Conservation (phyloP, 2,797 vertebrate genomes). For the Esox lucius region DNA sequence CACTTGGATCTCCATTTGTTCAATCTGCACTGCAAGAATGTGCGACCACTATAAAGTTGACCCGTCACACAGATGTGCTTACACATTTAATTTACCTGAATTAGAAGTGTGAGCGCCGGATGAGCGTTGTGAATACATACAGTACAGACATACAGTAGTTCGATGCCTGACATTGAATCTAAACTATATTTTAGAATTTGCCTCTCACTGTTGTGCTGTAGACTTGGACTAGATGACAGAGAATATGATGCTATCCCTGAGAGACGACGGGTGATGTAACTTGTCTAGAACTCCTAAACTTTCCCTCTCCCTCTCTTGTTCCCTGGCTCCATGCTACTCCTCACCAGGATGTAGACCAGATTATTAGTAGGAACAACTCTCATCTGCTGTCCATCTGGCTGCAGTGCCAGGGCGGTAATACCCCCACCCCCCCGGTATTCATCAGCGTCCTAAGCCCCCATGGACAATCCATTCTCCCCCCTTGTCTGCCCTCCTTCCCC, state of each 20-base stretch:
- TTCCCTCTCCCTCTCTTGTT: conserved; percentile 8
- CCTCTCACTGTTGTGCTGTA: background rate
- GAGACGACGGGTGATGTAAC: background rate
- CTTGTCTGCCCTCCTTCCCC: conserved; percentile 10
- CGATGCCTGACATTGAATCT: background rate
- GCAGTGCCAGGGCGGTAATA: conserved; percentile 43
- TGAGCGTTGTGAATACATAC: no score
- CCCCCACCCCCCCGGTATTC: conserved; percentile 50
- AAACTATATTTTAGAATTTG: background rate
- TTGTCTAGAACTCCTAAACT: conserved; percentile 10
- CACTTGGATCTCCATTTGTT: no score
- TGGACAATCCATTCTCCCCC: conserved; percentile 64
- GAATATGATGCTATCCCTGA: background rate
- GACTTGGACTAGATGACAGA: background rate
- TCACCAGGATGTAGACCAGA: conserved; percentile 16
- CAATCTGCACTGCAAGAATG: no score
- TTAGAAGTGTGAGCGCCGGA: no score
- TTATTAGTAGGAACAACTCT: conserved; percentile 54
- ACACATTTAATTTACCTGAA: no score
- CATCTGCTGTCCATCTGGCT: conserved; percentile 73
- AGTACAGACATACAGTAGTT: background rate
- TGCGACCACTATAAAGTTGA: no score
- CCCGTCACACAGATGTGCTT: no score
- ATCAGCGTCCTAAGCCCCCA: conserved; percentile 59
- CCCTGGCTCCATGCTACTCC: background rate